phyloP scores from a whole-genome alignment of 2,888 invertebrate species.

The Epirrita christyi region DNA sequence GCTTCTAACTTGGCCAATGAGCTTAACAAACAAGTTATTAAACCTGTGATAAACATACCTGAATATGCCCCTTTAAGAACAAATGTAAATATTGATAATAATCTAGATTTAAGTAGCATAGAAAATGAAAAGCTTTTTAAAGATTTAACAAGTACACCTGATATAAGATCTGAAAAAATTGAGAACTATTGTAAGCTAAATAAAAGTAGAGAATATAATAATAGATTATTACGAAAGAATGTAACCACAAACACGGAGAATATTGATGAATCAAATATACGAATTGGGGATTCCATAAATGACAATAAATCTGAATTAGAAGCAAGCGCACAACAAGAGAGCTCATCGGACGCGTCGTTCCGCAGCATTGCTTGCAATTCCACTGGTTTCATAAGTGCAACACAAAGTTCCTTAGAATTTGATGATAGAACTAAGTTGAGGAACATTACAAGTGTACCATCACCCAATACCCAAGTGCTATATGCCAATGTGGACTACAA shows the following conservation, averaged over 20 bases:
- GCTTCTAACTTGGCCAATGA: slow-evolving; percentile 57
- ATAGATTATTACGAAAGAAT: slow-evolving; percentile 58
- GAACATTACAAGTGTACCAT: slow-evolving; percentile 28
- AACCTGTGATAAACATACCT: slow-evolving; percentile 77
- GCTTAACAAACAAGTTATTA: slow-evolving; percentile 60
- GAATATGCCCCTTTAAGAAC: slow-evolving; percentile 70
- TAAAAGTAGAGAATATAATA: slow-evolving; percentile 76
- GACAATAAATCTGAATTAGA: slow-evolving; percentile 35
- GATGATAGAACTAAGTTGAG: slow-evolving; percentile 39
- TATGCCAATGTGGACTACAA: slow-evolving; percentile 51
- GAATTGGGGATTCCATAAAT: slow-evolving; percentile 45
- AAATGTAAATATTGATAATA: slow-evolving; percentile 70
- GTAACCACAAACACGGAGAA: slow-evolving; percentile 37
- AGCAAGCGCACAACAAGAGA: slow-evolving; percentile 44
- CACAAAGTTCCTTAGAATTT: slow-evolving; percentile 48
- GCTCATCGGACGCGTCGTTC: slow-evolving; percentile 71
- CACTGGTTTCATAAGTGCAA: slow-evolving; percentile 52
- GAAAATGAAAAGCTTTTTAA: slow-evolving; percentile 59
- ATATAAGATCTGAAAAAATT: slow-evolving; percentile 78
- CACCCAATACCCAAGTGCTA: slow-evolving; percentile 51
- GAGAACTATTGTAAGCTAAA: slow-evolving; percentile 83
- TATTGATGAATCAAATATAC: slow-evolving; percentile 38
- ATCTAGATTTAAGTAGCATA: slow-evolving; percentile 71
- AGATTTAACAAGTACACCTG: slow-evolving; percentile 57
- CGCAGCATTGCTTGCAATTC: slow-evolving; percentile 59